These are phyloP conservation scores for Serinus canaria DNA, from an alignment of 2,113 vertebrate species.

Conservation along the genomic window DNA sequence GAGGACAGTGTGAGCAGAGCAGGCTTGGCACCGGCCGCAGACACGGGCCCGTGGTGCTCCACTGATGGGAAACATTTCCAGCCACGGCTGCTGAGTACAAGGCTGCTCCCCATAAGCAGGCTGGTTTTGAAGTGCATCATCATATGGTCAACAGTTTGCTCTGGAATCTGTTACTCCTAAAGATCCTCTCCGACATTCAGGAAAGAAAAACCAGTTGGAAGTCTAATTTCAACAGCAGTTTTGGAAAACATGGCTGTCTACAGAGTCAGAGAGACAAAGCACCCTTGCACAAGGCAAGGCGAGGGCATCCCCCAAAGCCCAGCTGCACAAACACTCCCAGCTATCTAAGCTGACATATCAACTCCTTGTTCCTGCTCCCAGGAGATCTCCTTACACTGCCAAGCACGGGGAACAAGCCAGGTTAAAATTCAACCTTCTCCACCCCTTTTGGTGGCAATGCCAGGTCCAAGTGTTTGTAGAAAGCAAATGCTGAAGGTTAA, in stretches of 20 bases:
- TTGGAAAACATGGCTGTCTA: neutral
- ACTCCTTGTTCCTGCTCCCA: neutral
- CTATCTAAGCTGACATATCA: neutral
- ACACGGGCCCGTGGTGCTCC: neutral
- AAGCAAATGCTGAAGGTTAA: conserved; percentile 5
- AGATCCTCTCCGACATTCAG: neutral
- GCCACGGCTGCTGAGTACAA: neutral
- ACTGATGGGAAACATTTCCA: conserved; percentile 43
- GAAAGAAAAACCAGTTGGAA: neutral
- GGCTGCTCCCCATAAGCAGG: conserved; percentile 37
- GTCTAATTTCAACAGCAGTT: neutral
- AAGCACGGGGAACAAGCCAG: neutral
- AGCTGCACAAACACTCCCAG: neutral
- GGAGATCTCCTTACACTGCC: neutral
- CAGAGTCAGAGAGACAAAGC: neutral
- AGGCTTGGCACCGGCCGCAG: neutral
- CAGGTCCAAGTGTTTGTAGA: neutral
- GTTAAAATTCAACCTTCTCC: conserved; percentile 63
- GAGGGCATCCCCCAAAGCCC: neutral
- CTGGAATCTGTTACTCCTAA: conserved; percentile 38
- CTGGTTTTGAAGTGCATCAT: conserved; percentile 20
- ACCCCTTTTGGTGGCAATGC: neutral
- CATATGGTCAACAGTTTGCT: conserved; percentile 37
- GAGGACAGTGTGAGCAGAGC: neutral
- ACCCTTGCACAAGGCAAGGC: neutral